Evolutionary conservation across 2,888 invertebrate species (phyloP).

Genomic region (Leucozona laternaria): DNA sequence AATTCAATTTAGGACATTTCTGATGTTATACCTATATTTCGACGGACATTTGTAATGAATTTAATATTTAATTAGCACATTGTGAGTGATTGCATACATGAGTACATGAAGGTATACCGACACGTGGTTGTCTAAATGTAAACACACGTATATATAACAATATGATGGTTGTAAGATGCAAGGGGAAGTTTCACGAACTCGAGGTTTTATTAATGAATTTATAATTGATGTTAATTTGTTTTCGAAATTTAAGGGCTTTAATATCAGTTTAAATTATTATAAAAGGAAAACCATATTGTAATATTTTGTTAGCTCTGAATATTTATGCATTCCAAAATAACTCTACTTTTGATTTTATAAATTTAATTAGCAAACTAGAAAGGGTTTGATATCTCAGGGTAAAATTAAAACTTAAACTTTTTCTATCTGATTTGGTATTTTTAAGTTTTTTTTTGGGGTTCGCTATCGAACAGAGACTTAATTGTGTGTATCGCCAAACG

Average conservation of each 20-base stretch:
- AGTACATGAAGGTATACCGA: neutral
- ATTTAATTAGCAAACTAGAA: neutral
- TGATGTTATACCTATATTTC: conserved; percentile 4
- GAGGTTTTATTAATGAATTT: conserved; percentile 1
- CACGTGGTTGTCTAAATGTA: neutral
- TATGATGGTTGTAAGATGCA: neutral
- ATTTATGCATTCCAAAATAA: neutral
- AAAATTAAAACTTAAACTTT: neutral
- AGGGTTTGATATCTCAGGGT: neutral
- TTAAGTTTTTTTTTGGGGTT: too few relatives aligned
- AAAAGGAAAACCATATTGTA: neutral
- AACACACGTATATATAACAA: neutral
- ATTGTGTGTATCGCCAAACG: too few relatives aligned
- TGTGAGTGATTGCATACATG: conserved; percentile 18
- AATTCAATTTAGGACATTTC: conserved; percentile 54
- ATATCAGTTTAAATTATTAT: neutral
- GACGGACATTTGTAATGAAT: conserved; percentile 50
- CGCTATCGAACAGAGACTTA: too few relatives aligned
- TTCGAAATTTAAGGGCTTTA: neutral
- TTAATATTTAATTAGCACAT: conserved; percentile 57
- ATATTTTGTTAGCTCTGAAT: neutral
- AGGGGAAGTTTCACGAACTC: neutral
- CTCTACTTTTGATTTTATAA: neutral
- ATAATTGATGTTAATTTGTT: neutral
- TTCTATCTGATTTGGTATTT: too few relatives aligned